Conservation (phyloP, 2,797 vertebrate species). For the Peromyscus attwateri region DNA sequence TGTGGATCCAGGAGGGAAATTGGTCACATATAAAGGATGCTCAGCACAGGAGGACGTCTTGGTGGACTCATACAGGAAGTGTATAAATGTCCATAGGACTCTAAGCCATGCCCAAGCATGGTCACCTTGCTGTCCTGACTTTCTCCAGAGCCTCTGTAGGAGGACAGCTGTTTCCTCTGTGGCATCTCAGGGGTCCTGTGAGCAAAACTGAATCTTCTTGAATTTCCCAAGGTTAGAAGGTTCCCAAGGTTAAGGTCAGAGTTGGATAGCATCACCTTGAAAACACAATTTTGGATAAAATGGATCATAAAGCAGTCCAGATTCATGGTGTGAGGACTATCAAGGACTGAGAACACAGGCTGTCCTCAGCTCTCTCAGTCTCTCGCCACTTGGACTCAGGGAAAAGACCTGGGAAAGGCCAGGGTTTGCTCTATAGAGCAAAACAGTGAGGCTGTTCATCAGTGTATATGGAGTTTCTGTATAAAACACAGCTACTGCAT, state of each 20-base stretch:
- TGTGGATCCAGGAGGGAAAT: not conserved
- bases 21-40: not conserved
- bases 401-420: not conserved
- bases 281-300: not conserved
- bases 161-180: not conserved
- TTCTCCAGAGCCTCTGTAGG: not conserved
- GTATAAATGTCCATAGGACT: not conserved
- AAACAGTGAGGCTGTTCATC: not conserved
- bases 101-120: not conserved
- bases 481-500: not conserved
- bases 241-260: not conserved
- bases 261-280: too few species aligned
- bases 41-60: not conserved
- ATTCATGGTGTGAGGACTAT: not conserved
- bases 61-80: not conserved
- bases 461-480: fast-evolving
- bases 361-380: not conserved
- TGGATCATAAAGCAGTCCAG: not conserved
- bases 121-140: not conserved
- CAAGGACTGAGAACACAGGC: fast-evolving
- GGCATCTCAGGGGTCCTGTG: not conserved
- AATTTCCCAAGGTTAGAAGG: too few species aligned
- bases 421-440: not conserved
- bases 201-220: not conserved
- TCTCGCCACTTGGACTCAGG: not conserved